These are phyloP conservation scores for Sebastes reedi DNA, from an alignment of 2,797 vertebrate species.

Conservation along the genomic window DNA sequence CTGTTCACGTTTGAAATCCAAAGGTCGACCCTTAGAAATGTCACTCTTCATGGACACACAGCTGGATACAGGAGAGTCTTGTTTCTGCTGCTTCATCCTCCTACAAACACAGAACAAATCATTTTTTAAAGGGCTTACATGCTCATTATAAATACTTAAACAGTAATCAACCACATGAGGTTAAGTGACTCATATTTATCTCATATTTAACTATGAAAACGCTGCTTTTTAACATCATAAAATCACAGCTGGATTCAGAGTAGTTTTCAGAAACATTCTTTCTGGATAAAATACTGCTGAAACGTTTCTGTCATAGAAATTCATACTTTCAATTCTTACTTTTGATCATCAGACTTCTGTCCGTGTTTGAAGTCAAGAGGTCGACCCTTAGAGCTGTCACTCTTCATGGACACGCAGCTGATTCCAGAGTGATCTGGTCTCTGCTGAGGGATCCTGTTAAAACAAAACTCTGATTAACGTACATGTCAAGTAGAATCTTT, in stretches of 20 bases:
- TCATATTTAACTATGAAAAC: too few species aligned
- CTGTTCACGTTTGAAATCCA: accelerated
- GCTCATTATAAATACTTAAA: too few species aligned
- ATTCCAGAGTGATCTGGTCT: background rate
- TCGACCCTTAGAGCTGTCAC: background rate
- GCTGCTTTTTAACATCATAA: too few species aligned
- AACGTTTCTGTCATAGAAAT: background rate
- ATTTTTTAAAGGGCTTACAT: too few species aligned
- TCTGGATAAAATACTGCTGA: too few species aligned
- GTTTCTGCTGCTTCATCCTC: background rate
- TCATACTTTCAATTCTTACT: background rate
- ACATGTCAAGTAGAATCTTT: background rate
- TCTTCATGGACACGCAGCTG: background rate
- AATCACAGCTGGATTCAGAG: too few species aligned
- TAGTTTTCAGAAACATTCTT: too few species aligned
- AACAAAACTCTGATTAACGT: background rate
- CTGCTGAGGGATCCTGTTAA: background rate
- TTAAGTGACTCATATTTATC: too few species aligned
- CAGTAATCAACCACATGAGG: too few species aligned
- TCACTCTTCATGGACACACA: background rate
- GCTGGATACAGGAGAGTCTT: background rate
- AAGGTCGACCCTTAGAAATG: background rate
- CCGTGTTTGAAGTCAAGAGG: background rate
- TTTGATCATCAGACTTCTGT: background rate
- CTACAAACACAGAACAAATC: too few species aligned